Conservation (phyloP, 2,113 vertebrate species). For the Stegastes partitus region DNA sequence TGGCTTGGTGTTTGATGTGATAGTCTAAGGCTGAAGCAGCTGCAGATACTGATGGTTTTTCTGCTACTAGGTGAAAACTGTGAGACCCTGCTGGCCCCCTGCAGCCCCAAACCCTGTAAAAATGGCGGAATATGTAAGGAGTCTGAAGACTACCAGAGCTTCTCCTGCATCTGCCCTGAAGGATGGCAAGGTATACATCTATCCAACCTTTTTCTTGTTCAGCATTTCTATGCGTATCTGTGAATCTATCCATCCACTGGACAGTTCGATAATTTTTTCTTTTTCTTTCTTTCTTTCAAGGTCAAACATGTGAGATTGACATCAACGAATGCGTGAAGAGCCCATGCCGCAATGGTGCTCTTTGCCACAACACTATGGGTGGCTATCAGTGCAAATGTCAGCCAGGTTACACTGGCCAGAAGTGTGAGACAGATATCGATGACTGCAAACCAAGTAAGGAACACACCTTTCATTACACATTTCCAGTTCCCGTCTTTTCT, state of each 20-base stretch:
- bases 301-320: slow-evolving; percentile 96
- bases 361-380: slow-evolving; percentile 93
- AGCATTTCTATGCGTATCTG: not conserved
- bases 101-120: slow-evolving; percentile 90
- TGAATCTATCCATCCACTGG: not conserved
- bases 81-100: slow-evolving; percentile 92
- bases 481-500: not conserved
- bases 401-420: slow-evolving; percentile 88
- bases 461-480: not conserved
- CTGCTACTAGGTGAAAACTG: slow-evolving; percentile 90
- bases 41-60: slow-evolving; percentile 17
- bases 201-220: not conserved
- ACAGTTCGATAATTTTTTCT: not conserved
- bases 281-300: slow-evolving; percentile 73
- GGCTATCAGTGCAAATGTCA: slow-evolving; percentile 91
- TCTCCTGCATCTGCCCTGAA: slow-evolving; percentile 92
- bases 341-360: slow-evolving; percentile 89
- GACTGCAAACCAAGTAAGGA: slow-evolving; percentile 96
- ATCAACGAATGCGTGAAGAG: slow-evolving; percentile 96
- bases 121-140: slow-evolving; percentile 91
- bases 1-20: not conserved
- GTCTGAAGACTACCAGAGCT: slow-evolving; percentile 93
- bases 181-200: slow-evolving; percentile 93
- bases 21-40: not conserved
- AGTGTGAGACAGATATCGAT: slow-evolving; percentile 91